Evolutionary conservation across 2,113 vertebrate species (phyloP), one percentile per base, ranked within the genome.

Genomic region (Oncorhynchus tshawytscha): DNA sequence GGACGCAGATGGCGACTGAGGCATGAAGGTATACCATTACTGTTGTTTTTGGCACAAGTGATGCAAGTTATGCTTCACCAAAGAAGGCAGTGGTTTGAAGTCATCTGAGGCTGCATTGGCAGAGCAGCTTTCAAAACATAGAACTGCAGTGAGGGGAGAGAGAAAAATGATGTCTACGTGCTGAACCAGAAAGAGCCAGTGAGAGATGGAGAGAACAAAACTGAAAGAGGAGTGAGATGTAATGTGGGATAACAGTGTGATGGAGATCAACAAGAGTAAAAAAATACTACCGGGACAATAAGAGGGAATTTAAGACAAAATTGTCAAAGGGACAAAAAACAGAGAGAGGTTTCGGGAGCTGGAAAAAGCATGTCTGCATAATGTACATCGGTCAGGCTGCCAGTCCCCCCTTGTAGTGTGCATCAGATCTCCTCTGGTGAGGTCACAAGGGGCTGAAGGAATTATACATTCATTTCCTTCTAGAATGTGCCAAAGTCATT

Each of bases 11-110:
- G 51, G 39, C 9, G 9, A 16, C 49, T 18, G 49, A 16, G 39
- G 11, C 39, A 39, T 71, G 9, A 54, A 51, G 48, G 69, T 49
- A 71, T 54, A 13, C n/a, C 45, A 71, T 71, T 71, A 71, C 34
- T 54, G 49, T 54, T 16, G 34, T 13, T 54, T 54, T 54, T 16
- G 49, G 16, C 49, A 54, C 15, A 9, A 54, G 49, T 54, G 49
- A 54, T 15, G 49, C 49, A 4, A 4, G 9, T 54, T 11, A 54
- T 16, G 49, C 49, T 54, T 54, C 49, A 54, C 16, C 15, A 18
- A 16, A 51, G 49, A 16, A 54, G 12, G 16, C 49, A 18, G 16
- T 54, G 49, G 49, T 54, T 18, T 54, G 49, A 54, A 54, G 16
- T 54, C 12, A 54, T 54, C 15, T 1, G 49, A 54, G 49, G 49